A percentile compares a stretch with the other conserved stretches of the same genome.
These are phyloP conservation scores for Epizoanthus illoricatus DNA, from an alignment of 92 coral and sea anemone genomes.

Conservation along the genomic window DNA sequence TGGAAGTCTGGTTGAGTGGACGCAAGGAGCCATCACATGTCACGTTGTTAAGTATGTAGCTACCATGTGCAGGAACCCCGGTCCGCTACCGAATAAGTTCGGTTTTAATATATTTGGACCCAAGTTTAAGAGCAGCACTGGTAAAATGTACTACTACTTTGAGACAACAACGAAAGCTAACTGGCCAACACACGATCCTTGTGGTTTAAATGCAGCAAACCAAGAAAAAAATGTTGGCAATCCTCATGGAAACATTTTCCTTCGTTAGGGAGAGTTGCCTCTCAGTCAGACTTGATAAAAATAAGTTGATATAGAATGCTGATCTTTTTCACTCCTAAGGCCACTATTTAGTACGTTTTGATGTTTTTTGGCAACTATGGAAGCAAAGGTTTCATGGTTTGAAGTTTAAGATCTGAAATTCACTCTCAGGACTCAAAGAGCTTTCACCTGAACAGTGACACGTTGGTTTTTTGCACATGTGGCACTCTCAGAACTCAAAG, in stretches of 20 bases:
- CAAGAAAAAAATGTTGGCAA: constrained; percentile 52
- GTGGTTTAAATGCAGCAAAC: constrained; percentile 19
- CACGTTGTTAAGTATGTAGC: constrained; percentile 48
- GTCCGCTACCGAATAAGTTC: neutral
- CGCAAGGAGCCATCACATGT: constrained; percentile 37
- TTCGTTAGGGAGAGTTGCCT: constrained; percentile 38
- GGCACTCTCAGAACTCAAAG: no score
- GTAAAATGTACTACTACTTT: constrained; percentile 18
- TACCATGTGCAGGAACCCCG: neutral
- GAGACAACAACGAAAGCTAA: constrained; percentile 31
- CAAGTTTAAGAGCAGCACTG: neutral
- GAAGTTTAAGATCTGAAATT: no score
- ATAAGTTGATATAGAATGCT: no score
- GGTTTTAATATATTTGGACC: neutral
- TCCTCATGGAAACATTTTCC: constrained; percentile 71
- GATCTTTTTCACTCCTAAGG: no score
- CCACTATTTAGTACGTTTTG: no score
- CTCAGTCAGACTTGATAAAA: no score
- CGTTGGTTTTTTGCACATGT: no score
- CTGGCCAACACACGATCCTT: constrained; percentile 71
- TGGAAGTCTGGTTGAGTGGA: constrained; percentile 47
- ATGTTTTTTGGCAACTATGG: no score
- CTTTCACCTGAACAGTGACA: no score
- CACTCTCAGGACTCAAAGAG: no score
- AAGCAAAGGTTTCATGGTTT: no score